Conservation (phyloP, 2,888 invertebrate species). For the Caenorhabditis drosophilae region DNA sequence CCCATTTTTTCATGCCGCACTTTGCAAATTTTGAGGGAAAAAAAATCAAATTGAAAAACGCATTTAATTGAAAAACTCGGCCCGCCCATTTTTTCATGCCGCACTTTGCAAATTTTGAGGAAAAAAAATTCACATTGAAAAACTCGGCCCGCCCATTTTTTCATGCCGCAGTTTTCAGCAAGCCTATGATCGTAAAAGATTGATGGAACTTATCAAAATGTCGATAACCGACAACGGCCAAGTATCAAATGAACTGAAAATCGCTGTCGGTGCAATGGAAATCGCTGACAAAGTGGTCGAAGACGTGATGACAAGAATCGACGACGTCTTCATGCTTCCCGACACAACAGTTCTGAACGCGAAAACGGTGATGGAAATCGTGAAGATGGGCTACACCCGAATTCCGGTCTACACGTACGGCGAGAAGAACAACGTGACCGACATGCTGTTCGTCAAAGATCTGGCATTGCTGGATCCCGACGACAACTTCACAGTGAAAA, state of each 20-base stretch:
- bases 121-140: background rate
- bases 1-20: no score
- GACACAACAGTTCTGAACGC: conserved; percentile 86
- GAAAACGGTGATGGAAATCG: conserved; percentile 93
- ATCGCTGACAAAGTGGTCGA: conserved; percentile 89
- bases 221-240: conserved; percentile 47
- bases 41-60: no score
- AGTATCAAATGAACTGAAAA: conserved; percentile 63
- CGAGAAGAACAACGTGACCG: conserved; percentile 58
- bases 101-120: no score
- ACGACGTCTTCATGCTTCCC: conserved; percentile 94
- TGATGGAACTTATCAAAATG: conserved; percentile 84
- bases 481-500: conserved; percentile 79
- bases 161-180: no score
- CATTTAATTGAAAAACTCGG: no score
- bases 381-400: conserved; percentile 79
- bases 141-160: no score
- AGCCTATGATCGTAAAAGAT: conserved; percentile 91
- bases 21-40: no score
- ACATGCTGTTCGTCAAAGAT: conserved; percentile 86
- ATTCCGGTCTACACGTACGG: conserved; percentile 81
- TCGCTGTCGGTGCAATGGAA: conserved; percentile 82
- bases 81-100: no score
- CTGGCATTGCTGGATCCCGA: conserved; percentile 97
- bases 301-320: conserved; percentile 95